A percentile compares a stretch with the other conserved stretches of the same genome.
Conservation (phyloP, 2,888 invertebrate species). For the Drosophila rubida region DNA sequence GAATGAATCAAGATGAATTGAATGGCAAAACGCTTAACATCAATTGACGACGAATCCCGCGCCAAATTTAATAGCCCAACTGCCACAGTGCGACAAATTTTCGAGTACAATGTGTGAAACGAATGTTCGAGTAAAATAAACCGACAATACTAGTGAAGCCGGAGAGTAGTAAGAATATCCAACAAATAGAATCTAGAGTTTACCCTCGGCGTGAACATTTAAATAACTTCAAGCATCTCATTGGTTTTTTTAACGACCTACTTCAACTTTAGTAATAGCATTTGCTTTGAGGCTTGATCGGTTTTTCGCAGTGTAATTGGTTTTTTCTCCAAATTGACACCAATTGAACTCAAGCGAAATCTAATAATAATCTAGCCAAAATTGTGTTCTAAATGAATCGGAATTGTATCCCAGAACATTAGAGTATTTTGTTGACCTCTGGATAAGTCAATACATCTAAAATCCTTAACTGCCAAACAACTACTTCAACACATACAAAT, state of each 20-base stretch:
- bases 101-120: background rate
- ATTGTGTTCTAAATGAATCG: background rate
- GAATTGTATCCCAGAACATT: background rate
- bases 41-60: slow-evolving; percentile 41
- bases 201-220: no score
- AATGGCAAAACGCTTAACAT: slow-evolving; percentile 41
- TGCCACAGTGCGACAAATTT: slow-evolving; percentile 11
- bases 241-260: no score
- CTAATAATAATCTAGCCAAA: background rate
- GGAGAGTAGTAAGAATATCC: no score
- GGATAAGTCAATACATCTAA: no score
- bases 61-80: slow-evolving; percentile 34
- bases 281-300: no score
- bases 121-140: background rate
- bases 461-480: no score
- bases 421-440: background rate
- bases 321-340: background rate
- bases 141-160: no score
- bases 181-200: no score
- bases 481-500: background rate
- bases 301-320: background rate
- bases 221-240: no score
- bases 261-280: no score
- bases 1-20: slow-evolving; percentile 55
- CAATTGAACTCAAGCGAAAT: background rate